phyloP scores from a whole-genome alignment of 2,797 vertebrate genomes.

The Chloroceryle amazona region DNA sequence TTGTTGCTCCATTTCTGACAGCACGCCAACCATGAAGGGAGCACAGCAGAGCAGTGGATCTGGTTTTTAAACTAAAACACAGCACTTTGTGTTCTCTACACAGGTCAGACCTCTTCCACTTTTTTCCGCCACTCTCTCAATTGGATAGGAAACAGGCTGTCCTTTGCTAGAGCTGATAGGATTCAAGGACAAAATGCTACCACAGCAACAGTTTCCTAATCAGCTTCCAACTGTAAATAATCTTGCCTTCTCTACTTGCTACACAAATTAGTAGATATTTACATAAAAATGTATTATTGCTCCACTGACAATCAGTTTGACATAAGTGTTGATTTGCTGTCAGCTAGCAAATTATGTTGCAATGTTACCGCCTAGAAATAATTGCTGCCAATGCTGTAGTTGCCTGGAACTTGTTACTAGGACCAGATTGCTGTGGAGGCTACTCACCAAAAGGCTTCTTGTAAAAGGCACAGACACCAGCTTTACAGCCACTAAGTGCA shows the following conservation, averaged over 20 bases:
- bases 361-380: background rate
- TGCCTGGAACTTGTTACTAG: background rate
- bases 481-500: background rate
- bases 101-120: background rate
- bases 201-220: conserved; percentile 55
- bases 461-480: background rate
- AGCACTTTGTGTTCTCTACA: background rate
- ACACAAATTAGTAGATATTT: background rate
- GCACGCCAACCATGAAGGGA: fast-evolving
- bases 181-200: conserved; percentile 55
- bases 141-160: background rate
- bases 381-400: background rate
- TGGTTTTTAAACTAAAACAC: background rate
- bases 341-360: background rate
- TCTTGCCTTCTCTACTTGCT: background rate
- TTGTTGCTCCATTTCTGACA: background rate
- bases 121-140: background rate
- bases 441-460: background rate
- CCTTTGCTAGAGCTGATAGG: conserved; percentile 22
- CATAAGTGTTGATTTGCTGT: background rate
- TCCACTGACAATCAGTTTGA: background rate
- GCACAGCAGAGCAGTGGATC: fast-evolving
- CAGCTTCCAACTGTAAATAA: conserved; percentile 34
- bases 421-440: background rate
- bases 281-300: background rate